These are phyloP conservation scores for Monochamus alternatus DNA, from an alignment of 2,888 invertebrate species.

Conservation along the genomic window DNA sequence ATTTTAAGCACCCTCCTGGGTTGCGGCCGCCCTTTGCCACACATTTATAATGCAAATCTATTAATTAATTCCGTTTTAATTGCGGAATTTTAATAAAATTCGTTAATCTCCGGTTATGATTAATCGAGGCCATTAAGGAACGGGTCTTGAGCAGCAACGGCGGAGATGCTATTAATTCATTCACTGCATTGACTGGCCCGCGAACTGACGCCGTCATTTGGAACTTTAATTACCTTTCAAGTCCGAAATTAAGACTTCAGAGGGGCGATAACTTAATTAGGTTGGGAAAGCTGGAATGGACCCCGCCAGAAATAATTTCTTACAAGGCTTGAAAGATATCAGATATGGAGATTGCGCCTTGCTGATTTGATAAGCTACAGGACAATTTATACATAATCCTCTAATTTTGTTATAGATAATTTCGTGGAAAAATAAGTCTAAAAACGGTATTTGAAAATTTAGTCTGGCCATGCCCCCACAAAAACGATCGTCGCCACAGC, in stretches of 20 bases:
- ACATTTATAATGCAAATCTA: slow-evolving; percentile 32
- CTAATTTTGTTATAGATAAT: too few relatives aligned
- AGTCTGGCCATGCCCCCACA: too few relatives aligned
- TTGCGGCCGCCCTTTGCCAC: slow-evolving; percentile 3
- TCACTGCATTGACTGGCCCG: slow-evolving; percentile 1
- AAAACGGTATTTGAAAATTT: too few relatives aligned
- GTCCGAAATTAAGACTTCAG: slow-evolving; percentile 17
- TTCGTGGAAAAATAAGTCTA: too few relatives aligned
- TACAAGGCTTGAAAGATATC: not conserved
- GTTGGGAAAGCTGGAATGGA: not conserved
- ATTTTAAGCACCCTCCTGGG: slow-evolving; percentile 35
- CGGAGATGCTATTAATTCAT: slow-evolving; percentile 8
- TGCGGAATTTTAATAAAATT: slow-evolving; percentile 17
- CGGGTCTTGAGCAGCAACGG: not conserved
- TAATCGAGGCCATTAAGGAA: slow-evolving; percentile 17
- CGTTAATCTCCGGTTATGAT: slow-evolving; percentile 14
- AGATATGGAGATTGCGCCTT: too few relatives aligned
- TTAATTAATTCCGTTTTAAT: slow-evolving; percentile 2
- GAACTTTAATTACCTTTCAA: slow-evolving; percentile 12
- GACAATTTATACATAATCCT: too few relatives aligned
- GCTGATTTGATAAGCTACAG: too few relatives aligned
- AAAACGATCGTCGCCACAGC: too few relatives aligned
- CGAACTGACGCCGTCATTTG: not conserved
- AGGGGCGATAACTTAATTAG: not conserved
- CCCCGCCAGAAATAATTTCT: not conserved